Conservation (phyloP, 1,140 invertebrate genomes). For the Apis dorsata region DNA sequence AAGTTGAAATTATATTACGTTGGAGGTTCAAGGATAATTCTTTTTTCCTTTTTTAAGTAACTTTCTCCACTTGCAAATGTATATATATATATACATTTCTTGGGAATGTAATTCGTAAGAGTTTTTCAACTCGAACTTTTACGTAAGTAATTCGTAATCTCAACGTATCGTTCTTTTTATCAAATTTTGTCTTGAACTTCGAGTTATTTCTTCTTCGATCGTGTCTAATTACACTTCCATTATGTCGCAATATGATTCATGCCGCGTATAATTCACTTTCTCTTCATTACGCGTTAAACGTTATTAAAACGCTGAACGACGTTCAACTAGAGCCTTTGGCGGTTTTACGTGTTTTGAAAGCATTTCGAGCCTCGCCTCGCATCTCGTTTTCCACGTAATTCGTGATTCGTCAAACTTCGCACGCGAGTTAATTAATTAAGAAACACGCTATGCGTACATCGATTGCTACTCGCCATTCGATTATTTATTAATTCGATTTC, state of each 20-base stretch:
- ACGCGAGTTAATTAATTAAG: not conserved
- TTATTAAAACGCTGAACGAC: conserved; percentile 22
- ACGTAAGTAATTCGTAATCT: not conserved
- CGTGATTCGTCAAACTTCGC: not conserved
- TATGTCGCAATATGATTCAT: not conserved
- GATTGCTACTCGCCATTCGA: too few species aligned
- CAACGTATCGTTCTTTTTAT: not conserved
- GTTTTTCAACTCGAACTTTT: not conserved
- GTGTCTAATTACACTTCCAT: not conserved
- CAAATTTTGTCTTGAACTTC: not conserved
- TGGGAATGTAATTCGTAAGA: too few species aligned
- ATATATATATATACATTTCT: too few species aligned
- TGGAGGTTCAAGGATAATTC: too few species aligned
- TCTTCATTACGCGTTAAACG: not conserved
- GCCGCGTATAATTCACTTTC: conserved; percentile 2
- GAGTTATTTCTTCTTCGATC: not conserved
- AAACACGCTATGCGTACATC: too few species aligned
- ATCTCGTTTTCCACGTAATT: not conserved
- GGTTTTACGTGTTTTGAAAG: not conserved
- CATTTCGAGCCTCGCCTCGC: not conserved
- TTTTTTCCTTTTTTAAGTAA: too few species aligned
- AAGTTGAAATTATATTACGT: too few species aligned
- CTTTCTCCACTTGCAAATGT: too few species aligned
- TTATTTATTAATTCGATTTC: too few species aligned
- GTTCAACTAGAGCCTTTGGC: not conserved